Conservation (phyloP, 1,140 invertebrate genomes). For the Trialeurodes vaporariorum region DNA sequence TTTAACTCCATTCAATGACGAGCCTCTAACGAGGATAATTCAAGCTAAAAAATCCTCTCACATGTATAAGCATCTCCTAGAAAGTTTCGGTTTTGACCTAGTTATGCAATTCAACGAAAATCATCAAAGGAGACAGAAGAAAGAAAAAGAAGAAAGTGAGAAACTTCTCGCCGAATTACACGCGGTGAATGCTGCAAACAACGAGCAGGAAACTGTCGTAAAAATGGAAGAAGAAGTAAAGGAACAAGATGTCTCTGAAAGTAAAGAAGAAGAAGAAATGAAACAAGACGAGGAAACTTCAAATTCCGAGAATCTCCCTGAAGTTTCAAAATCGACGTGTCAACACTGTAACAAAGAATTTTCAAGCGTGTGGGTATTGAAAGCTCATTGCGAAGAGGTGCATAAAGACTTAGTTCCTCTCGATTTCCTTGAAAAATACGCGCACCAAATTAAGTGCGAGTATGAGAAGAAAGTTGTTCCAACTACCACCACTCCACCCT, state of each 20-base stretch:
- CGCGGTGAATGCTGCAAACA: constrained; percentile 17
- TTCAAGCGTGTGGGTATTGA: constrained; percentile 89
- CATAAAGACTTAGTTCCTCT: constrained; percentile 82
- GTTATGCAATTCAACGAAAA: constrained; percentile 95
- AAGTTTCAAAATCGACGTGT: constrained; percentile 68
- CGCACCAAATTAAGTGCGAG: constrained; percentile 75
- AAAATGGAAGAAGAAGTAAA: constrained; percentile 22
- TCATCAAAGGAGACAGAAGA: constrained; percentile 54
- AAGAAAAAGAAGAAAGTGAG: constrained; percentile 33
- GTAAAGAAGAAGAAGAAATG: constrained; percentile 41
- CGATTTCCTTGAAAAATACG: constrained; percentile 81
- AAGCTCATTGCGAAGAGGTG: constrained; percentile 90
- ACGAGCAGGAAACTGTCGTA: constrained; percentile 13
- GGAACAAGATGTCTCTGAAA: constrained; percentile 21
- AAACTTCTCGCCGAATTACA: constrained; percentile 27
- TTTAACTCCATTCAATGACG: constrained; percentile 24
- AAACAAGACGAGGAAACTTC: constrained; percentile 44
- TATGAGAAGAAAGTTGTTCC: constrained; percentile 69
- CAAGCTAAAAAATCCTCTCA: constrained; percentile 58
- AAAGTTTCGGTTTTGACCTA: constrained; percentile 88
- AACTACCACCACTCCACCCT: constrained; percentile 44
- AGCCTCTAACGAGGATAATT: constrained; percentile 32
- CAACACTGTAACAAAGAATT: constrained; percentile 86
- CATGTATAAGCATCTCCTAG: constrained; percentile 80
- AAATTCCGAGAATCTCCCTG: constrained; percentile 46